phyloP scores from a whole-genome alignment of 2,113 vertebrate genomes.

The Dendrocopos noguchii region DNA sequence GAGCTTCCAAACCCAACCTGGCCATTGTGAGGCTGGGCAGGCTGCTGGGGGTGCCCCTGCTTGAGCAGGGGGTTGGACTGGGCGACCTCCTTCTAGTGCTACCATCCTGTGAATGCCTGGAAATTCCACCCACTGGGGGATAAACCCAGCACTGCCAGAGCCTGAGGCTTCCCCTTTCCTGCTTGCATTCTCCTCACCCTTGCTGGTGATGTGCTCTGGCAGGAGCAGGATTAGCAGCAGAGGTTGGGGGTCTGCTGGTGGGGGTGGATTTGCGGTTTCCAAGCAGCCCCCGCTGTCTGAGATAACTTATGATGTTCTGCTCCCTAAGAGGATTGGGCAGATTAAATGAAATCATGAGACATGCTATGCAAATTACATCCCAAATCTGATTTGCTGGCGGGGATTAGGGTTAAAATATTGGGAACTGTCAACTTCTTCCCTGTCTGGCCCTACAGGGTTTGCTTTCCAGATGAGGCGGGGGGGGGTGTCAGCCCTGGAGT shows the following conservation, averaged over 20 bases:
- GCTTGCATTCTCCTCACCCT: background rate
- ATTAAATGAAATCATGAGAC: conserved; percentile 86
- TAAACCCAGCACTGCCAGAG: background rate
- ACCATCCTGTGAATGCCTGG: too few species aligned
- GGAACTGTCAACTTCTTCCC: background rate
- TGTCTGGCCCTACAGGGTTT: background rate
- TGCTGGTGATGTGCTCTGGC: fast-evolving
- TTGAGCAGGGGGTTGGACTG: too few species aligned
- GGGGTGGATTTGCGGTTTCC: conserved; percentile 68
- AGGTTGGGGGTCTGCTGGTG: conserved; percentile 51
- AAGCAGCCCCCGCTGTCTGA: conserved; percentile 75
- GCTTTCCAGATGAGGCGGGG: fast-evolving
- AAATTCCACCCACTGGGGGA: too few species aligned
- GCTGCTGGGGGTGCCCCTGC: too few species aligned
- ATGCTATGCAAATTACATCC: conserved; percentile 87
- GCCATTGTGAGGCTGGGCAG: too few species aligned
- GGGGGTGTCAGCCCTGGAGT: background rate
- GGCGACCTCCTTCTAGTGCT: too few species aligned
- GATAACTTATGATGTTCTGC: conserved; percentile 78
- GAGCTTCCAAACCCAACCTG: too few species aligned
- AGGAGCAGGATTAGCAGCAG: background rate
- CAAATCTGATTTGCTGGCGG: conserved; percentile 78
- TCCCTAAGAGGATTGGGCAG: conserved; percentile 81
- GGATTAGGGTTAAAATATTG: conserved; percentile 3
- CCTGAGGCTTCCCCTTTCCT: background rate